phyloP scores from a whole-genome alignment of 2,113 vertebrate species.

The Tyto alba region DNA sequence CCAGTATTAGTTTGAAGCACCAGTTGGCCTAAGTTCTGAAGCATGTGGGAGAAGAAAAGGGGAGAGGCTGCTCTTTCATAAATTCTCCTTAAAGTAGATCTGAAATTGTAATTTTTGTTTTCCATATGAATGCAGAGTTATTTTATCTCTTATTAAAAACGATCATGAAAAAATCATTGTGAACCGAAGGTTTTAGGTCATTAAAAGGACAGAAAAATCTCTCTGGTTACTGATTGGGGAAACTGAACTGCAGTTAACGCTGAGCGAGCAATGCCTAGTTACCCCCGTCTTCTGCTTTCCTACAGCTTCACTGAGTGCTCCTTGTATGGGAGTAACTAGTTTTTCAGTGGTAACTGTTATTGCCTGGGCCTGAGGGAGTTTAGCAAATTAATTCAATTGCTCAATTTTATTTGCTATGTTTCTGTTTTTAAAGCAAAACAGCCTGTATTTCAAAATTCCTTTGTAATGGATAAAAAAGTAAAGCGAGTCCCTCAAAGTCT shows the following conservation, averaged over 20 bases:
- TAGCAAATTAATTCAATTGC: neutral
- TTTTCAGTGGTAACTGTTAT: neutral
- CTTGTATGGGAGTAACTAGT: neutral
- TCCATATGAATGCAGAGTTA: neutral
- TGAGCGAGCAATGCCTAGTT: neutral
- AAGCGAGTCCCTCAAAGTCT: neutral
- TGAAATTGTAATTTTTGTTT: neutral
- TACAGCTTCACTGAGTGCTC: neutral
- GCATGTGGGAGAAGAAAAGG: neutral
- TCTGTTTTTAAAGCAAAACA: constrained; percentile 30
- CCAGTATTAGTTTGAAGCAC: neutral
- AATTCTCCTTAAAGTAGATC: neutral
- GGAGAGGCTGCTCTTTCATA: neutral
- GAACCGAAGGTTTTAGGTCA: neutral
- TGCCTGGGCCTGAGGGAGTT: neutral
- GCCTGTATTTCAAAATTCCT: neutral
- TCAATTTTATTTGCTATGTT: neutral
- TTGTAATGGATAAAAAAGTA: neutral
- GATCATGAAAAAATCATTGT: neutral
- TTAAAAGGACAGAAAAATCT: neutral
- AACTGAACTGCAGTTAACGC: neutral
- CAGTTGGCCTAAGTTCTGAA: constrained; percentile 6
- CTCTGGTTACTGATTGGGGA: neutral
- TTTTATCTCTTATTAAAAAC: neutral
- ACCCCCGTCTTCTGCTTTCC: neutral